Evolutionary conservation across 2,888 invertebrate species (phyloP).

Genomic region (Iphiclides podalirius): DNA sequence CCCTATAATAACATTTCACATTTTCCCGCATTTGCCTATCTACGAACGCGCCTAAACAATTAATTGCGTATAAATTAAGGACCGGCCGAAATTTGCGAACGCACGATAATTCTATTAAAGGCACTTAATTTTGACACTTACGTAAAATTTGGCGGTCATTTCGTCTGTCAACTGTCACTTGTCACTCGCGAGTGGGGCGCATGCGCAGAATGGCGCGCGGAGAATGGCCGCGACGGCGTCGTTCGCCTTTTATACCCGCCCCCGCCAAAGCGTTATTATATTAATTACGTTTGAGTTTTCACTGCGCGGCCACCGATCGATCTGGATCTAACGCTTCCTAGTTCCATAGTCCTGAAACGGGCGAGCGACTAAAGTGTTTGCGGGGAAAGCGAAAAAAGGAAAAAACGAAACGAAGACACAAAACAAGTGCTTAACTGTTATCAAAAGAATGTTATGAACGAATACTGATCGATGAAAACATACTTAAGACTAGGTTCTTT

Average conservation of each 20-base stretch:
- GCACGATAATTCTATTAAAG: constrained; percentile 51
- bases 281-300: constrained; percentile 74
- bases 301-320: constrained; percentile 51
- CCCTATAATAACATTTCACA: no score
- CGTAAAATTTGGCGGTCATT: constrained; percentile 76
- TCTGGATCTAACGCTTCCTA: constrained; percentile 66
- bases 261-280: constrained; percentile 70
- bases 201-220: constrained; percentile 69
- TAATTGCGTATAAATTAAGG: background rate
- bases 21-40: background rate
- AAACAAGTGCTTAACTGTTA: no score
- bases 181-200: constrained; percentile 68
- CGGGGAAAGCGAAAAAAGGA: background rate
- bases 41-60: background rate
- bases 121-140: constrained; percentile 68
- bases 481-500: no score
- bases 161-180: constrained; percentile 57
- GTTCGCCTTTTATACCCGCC: constrained; percentile 66
- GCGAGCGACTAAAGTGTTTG: no score
- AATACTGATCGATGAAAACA: no score
- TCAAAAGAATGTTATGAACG: no score
- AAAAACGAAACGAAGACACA: background rate
- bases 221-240: constrained; percentile 58
- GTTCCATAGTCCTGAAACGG: constrained; percentile 44
- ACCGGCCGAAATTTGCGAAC: background rate